Conservation (phyloP, 2,113 vertebrate genomes). For the Tragelaphus imberbis region DNA sequence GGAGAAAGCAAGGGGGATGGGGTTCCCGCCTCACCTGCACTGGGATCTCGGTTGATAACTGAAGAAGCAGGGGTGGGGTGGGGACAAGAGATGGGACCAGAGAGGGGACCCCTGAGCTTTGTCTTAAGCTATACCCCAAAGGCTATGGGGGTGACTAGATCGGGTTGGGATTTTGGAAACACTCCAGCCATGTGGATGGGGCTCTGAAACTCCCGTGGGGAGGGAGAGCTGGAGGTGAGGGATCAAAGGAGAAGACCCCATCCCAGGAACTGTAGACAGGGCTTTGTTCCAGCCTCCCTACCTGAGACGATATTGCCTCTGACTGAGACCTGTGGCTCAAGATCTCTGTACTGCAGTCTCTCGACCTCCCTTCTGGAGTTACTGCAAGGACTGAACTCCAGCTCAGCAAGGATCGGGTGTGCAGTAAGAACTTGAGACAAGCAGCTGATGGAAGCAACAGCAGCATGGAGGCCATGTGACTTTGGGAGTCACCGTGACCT, state of each 20-base stretch:
- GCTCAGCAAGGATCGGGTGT: neutral
- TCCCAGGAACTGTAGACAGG: neutral
- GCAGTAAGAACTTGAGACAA: neutral
- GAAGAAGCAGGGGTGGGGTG: neutral
- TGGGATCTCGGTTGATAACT: neutral
- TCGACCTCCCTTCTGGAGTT: neutral
- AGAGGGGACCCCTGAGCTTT: neutral
- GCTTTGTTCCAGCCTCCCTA: neutral
- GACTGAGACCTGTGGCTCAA: neutral
- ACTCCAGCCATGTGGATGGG: too few species aligned
- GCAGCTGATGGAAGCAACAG: neutral
- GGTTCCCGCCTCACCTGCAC: neutral
- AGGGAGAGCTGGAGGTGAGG: neutral
- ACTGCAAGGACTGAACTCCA: neutral
- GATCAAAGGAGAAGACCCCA: neutral
- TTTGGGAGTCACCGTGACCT: neutral
- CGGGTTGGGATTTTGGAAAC: neutral
- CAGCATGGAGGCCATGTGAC: neutral
- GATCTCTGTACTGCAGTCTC: neutral
- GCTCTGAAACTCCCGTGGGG: fast-evolving
- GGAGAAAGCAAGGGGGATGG: neutral
- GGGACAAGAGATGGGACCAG: neutral
- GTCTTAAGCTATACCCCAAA: neutral
- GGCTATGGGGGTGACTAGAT: neutral
- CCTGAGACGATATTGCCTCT: neutral